A percentile compares a stretch with the other conserved stretches of the same genome.
phyloP scores from a whole-genome alignment of 2,888 invertebrate genomes.

The Trachelus iudaicus region DNA sequence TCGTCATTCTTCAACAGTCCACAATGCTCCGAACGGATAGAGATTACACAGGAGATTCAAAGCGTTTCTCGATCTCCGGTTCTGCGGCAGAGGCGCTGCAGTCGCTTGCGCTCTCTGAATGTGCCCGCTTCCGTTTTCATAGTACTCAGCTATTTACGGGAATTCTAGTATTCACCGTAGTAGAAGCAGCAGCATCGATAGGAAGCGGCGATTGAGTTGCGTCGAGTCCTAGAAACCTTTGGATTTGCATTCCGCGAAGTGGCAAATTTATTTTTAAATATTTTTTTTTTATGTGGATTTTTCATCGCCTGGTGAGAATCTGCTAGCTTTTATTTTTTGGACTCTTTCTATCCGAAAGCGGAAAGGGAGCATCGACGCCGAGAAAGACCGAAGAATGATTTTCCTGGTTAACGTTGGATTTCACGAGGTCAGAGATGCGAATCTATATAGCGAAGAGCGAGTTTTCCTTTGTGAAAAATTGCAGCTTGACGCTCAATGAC shows the following conservation, averaged over 20 bases:
- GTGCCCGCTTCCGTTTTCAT: not conserved
- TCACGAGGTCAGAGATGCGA: not conserved
- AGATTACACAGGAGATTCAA: not conserved
- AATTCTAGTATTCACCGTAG: not conserved
- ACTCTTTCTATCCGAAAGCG: not conserved
- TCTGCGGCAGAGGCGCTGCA: not conserved
- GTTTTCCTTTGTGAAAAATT: slow-evolving; percentile 4
- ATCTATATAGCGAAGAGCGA: not conserved
- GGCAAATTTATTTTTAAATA: not conserved
- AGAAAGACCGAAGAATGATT: not conserved
- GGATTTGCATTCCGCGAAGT: not conserved
- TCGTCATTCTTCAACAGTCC: not conserved
- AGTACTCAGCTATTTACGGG: not conserved
- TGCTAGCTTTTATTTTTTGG: not conserved
- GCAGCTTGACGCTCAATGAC: slow-evolving; percentile 2
- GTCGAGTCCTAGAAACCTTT: not conserved
- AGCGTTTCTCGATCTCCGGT: not conserved
- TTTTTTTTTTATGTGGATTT: not conserved
- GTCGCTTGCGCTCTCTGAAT: not conserved
- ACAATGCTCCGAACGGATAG: not conserved
- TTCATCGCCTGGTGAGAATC: not conserved
- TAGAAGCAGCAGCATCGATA: not conserved
- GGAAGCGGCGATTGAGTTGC: not conserved
- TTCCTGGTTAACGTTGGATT: not conserved
- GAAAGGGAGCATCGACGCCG: not conserved